Conservation (phyloP, 2,888 invertebrate genomes). For the Xylota sylvarum region DNA sequence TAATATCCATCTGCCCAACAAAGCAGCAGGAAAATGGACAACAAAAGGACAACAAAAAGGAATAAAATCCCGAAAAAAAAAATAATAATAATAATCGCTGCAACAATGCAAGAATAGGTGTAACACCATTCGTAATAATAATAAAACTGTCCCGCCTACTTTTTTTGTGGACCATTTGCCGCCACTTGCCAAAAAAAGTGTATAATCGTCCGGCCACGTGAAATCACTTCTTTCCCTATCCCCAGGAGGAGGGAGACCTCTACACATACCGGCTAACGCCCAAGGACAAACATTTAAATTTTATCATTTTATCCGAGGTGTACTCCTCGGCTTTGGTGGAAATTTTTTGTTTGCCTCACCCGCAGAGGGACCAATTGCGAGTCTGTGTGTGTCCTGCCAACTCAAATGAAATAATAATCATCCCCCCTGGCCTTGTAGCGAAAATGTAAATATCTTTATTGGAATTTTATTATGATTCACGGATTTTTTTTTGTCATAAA, state of each 20-base stretch:
- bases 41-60: background rate
- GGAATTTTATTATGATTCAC: conserved; percentile 60
- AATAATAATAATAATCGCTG: conserved; percentile 6
- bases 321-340: background rate
- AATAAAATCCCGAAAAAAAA: background rate
- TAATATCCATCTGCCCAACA: background rate
- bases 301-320: background rate
- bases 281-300: conserved; percentile 29
- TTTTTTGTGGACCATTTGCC: conserved; percentile 55
- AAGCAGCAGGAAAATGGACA: conserved; percentile 10
- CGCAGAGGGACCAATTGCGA: conserved; percentile 46
- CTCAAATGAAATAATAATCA: background rate
- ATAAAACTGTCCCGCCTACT: conserved; percentile 63
- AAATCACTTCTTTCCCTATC: background rate
- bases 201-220: conserved; percentile 42
- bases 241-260: background rate
- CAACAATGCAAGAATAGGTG: conserved; percentile 29
- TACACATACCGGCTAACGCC: background rate
- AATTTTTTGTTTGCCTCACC: conserved; percentile 39
- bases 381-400: background rate
- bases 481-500: conserved; percentile 41
- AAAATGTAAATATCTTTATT: conserved; percentile 60
- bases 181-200: conserved; percentile 28
- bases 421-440: background rate
- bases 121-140: conserved; percentile 49